Evolutionary conservation across 2,888 invertebrate genomes (phyloP).

Genomic region (Hoplodrina blanda): DNA sequence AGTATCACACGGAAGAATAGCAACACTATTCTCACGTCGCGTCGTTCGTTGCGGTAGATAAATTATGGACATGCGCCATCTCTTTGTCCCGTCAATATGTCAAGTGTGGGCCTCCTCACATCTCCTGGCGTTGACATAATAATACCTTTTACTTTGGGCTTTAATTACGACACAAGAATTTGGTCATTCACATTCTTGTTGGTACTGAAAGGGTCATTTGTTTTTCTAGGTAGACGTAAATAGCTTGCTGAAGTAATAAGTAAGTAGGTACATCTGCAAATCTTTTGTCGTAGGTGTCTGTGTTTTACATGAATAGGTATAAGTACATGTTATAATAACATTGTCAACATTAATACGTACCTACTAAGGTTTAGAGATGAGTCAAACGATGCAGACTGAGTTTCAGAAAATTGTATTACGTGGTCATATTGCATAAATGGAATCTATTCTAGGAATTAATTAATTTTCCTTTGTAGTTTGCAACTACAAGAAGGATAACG

Average conservation of each 20-base stretch:
- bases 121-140: conserved; percentile 80
- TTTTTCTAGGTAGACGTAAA: conserved; percentile 14
- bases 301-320: neutral
- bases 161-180: conserved; percentile 58
- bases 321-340: neutral
- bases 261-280: neutral
- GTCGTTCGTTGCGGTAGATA: conserved; percentile 77
- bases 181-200: conserved; percentile 52
- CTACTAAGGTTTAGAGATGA: conserved; percentile 18
- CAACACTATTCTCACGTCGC: conserved; percentile 75
- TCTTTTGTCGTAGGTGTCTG: neutral
- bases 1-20: conserved; percentile 67
- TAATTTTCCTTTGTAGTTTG: conserved; percentile 19
- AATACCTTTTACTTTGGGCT: conserved; percentile 70
- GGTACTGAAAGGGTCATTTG: conserved; percentile 43
- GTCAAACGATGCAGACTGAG: conserved; percentile 16
- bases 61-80: conserved; percentile 80
- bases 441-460: conserved; percentile 26
- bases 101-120: conserved; percentile 77
- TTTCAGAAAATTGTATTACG: conserved; percentile 31
- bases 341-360: neutral
- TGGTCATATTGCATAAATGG: conserved; percentile 18
- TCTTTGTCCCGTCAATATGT: conserved; percentile 90
- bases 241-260: too few relatives aligned
- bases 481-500: conserved; percentile 15